A percentile compares a stretch with the other conserved stretches of the same genome.
Evolutionary conservation across 2,888 invertebrate species (phyloP).

Genomic region (Amitus sp.): DNA sequence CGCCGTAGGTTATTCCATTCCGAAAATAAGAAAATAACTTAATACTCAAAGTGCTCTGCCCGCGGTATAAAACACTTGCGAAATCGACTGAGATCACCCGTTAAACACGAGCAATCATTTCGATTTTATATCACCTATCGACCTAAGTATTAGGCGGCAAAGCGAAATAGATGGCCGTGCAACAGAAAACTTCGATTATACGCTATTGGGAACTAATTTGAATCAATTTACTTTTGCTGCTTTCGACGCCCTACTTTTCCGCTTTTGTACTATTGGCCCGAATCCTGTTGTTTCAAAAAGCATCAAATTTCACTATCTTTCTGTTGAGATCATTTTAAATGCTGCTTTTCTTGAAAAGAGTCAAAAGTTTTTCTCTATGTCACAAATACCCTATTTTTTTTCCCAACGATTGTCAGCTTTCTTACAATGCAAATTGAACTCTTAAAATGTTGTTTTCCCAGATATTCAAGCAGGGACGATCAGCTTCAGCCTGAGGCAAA

Average conservation of each 20-base stretch:
- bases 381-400: no score
- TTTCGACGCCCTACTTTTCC: constrained; percentile 47
- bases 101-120: constrained; percentile 53
- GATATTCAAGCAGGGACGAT: no score
- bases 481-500: no score
- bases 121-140: constrained; percentile 61
- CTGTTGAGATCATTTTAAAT: no score
- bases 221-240: constrained; percentile 62
- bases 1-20: constrained; percentile 14
- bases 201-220: constrained; percentile 64
- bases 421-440: no score
- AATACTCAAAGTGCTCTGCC: constrained; percentile 17
- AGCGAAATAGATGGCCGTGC: constrained; percentile 49
- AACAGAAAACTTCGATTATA: constrained; percentile 55
- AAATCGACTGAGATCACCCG: constrained; percentile 29
- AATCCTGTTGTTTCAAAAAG: no score
- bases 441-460: no score
- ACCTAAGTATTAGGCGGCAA: constrained; percentile 64
- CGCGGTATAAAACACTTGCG: constrained; percentile 8
- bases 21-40: constrained; percentile 38
- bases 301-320: no score
- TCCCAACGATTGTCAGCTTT: no score
- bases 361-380: no score
- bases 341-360: no score
- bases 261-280: no score